These are phyloP conservation scores for Cebidichthys violaceus DNA, from an alignment of 2,113 vertebrate genomes.

Conservation along the genomic window DNA sequence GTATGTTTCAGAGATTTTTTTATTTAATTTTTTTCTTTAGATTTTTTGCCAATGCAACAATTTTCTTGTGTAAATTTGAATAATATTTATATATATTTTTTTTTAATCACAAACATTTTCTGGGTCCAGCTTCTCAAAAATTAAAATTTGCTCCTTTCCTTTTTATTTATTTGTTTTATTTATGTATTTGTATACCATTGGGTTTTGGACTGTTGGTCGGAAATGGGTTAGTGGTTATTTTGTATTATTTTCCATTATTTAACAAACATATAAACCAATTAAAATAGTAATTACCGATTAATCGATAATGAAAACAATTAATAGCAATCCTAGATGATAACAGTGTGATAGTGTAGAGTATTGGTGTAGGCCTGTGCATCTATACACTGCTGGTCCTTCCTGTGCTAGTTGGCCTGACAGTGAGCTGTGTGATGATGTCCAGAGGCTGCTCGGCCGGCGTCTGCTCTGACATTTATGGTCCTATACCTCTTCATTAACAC, in stretches of 20 bases:
- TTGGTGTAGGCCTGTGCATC: background rate
- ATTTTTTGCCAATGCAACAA: background rate
- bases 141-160: background rate
- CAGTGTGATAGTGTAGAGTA: background rate
- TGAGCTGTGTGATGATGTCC: constrained; percentile 86
- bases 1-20: background rate
- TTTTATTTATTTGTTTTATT: background rate
- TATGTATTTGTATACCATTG: background rate
- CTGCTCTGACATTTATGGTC: constrained; percentile 89
- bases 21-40: background rate
- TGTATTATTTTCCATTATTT: background rate
- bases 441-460: constrained; percentile 85
- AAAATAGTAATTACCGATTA: background rate
- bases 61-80: background rate
- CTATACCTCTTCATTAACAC: constrained; percentile 91
- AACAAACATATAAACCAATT: background rate
- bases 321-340: background rate
- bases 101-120: background rate
- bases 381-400: constrained; percentile 20
- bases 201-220: background rate
- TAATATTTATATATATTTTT: background rate
- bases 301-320: background rate
- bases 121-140: background rate
- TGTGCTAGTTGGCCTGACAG: constrained; percentile 58
- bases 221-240: background rate